These are phyloP conservation scores for Calephelis perditalis DNA, from an alignment of 2,888 invertebrate genomes.

Conservation along the genomic window DNA sequence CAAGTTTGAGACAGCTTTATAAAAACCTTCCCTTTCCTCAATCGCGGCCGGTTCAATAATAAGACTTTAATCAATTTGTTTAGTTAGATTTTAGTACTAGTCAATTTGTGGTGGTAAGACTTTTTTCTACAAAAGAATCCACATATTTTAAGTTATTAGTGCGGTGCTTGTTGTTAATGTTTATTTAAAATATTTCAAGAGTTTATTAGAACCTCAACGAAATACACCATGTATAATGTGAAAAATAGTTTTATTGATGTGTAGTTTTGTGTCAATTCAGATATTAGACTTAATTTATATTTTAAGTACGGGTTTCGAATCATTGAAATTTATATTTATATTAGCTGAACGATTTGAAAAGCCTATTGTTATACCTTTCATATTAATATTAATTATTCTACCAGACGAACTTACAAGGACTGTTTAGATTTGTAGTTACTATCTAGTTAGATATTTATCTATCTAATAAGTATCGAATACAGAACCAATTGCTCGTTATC, in stretches of 20 bases:
- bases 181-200: slow-evolving; percentile 51
- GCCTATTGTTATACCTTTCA: slow-evolving; percentile 43
- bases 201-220: slow-evolving; percentile 60
- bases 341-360: slow-evolving; percentile 50
- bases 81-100: slow-evolving; percentile 70
- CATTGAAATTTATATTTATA: slow-evolving; percentile 56
- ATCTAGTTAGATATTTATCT: slow-evolving; percentile 57
- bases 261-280: slow-evolving; percentile 43
- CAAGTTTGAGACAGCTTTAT: slow-evolving; percentile 27
- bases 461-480: slow-evolving; percentile 47
- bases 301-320: slow-evolving; percentile 57
- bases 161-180: slow-evolving; percentile 71
- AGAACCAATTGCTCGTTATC: slow-evolving; percentile 63
- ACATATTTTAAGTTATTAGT: slow-evolving; percentile 62
- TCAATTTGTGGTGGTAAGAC: slow-evolving; percentile 73
- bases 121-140: slow-evolving; percentile 66
- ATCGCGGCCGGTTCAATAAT: slow-evolving; percentile 72
- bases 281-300: slow-evolving; percentile 45
- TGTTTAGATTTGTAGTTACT: slow-evolving; percentile 61
- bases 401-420: slow-evolving; percentile 46
- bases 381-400: slow-evolving; percentile 40
- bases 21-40: slow-evolving; percentile 29
- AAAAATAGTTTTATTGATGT: slow-evolving; percentile 40
- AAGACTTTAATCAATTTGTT: slow-evolving; percentile 68
- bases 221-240: slow-evolving; percentile 32